A percentile compares a stretch with the other conserved stretches of the same genome.
These are phyloP conservation scores for Alexandromys fortis DNA, from an alignment of 2,113 vertebrate genomes.

Conservation along the genomic window DNA sequence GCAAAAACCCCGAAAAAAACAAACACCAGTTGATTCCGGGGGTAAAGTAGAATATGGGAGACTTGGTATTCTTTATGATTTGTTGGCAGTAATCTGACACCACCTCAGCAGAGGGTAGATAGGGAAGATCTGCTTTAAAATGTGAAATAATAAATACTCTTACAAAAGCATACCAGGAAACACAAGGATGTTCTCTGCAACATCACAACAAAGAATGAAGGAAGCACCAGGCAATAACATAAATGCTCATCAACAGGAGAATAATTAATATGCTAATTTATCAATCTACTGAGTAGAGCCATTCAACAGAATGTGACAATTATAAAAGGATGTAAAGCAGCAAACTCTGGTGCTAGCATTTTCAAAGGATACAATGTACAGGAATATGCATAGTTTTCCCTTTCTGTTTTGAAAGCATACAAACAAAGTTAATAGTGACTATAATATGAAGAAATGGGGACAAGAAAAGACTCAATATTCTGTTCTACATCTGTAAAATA, in stretches of 20 bases:
- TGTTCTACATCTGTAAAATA: neutral
- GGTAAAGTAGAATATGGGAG: neutral
- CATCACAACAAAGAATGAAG: neutral
- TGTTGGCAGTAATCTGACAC: neutral
- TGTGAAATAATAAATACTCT: slow-evolving; percentile 16
- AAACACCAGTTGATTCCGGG: neutral
- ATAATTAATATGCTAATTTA: neutral
- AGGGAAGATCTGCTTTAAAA: slow-evolving; percentile 17
- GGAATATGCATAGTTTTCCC: neutral
- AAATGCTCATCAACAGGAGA: neutral
- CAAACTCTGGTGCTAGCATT: neutral
- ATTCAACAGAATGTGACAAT: neutral
- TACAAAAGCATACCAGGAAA: neutral
- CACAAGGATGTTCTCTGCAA: neutral
- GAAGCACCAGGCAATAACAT: neutral
- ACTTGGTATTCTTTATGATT: neutral
- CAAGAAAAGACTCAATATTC: neutral
- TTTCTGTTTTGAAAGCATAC: slow-evolving; percentile 38
- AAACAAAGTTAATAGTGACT: slow-evolving; percentile 13
- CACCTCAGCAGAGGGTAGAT: neutral
- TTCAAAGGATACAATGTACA: neutral
- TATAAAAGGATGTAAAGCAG: neutral
- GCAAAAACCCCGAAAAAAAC: neutral
- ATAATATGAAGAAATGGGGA: neutral
- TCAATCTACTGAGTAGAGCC: neutral